phyloP scores from a whole-genome alignment of 2,888 invertebrate species.

The Prionchulus punctatus region DNA sequence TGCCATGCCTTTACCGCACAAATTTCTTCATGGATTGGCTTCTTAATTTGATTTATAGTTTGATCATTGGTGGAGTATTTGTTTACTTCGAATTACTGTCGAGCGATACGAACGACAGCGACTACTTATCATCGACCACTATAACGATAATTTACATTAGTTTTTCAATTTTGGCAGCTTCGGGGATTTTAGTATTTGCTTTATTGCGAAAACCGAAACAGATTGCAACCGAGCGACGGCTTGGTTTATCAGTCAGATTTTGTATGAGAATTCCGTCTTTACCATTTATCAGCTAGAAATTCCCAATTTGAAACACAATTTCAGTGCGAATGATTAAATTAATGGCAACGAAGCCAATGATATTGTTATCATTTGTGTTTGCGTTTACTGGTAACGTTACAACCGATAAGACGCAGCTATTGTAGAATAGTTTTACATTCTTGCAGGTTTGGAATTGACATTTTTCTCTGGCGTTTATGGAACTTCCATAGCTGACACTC shows the following conservation, averaged over 20 bases:
- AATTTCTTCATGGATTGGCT: too few species aligned
- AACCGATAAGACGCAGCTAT: background rate
- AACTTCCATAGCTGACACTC: slow-evolving; percentile 70
- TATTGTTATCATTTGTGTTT: slow-evolving; percentile 64
- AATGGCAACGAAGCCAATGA: slow-evolving; percentile 64
- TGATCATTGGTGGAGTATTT: slow-evolving; percentile 87
- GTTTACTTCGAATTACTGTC: too few species aligned
- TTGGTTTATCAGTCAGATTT: too few species aligned
- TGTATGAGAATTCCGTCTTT: too few species aligned
- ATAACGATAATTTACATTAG: slow-evolving; percentile 64
- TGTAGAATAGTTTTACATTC: too few species aligned
- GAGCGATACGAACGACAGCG: slow-evolving; percentile 66
- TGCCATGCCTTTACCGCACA: too few species aligned
- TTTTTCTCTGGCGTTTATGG: slow-evolving; percentile 95
- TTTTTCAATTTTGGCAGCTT: slow-evolving; percentile 46
- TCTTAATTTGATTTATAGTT: slow-evolving; percentile 48
- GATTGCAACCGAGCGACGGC: too few species aligned
- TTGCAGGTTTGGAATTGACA: slow-evolving; percentile 67
- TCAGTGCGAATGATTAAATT: slow-evolving; percentile 51
- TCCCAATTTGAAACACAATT: too few species aligned
- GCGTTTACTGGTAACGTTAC: slow-evolving; percentile 61
- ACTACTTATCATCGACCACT: slow-evolving; percentile 46
- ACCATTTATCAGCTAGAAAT: too few species aligned
- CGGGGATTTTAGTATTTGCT: slow-evolving; percentile 48
- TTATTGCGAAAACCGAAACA: slow-evolving; percentile 26